Evolutionary conservation across 2,888 invertebrate genomes (phyloP), one percentile per base, ranked within the genome.

Genomic region (Chaitophorus viminalis): DNA sequence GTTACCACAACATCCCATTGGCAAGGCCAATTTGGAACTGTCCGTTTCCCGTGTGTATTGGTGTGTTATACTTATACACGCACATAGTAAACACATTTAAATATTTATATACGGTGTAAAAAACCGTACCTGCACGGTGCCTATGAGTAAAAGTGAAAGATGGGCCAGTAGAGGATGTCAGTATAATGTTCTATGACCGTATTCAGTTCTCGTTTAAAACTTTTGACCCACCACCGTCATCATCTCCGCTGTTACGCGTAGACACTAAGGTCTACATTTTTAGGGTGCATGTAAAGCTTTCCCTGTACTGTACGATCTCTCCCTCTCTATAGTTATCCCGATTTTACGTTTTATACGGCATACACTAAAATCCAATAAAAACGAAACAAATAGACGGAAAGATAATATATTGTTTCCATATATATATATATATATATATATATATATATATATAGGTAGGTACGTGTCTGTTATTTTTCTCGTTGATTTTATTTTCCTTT

Each of bases 291-390:
- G 8, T 52, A 72, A 46, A 31, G 46, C 8, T 60, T 25, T 4
- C 3, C 46, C 29, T 29, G 39, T 29, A 60, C 46, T 29, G 31
- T 29, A 29, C 4, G 60, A 6, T 25, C 4, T 60, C 29, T 31
- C 5, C 14, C 29, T 2, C n/a, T 25, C 2, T 14, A 31, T 25
- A 29, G 70, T 29, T 3, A n/a, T 65, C 18, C 60, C 78, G 36
- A 65, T 74, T 31, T n/a, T 39, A 36, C 65, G 65, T 74, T 60
- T 39, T 54, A 29, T 83, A 75, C 29, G n/a, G 75, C 36, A 74
- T 60, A 46, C 21, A 0, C 60, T 17, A 18, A 76, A 84, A 84
- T 84, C 83, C 83, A 84, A 84, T 84, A 83, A 83, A 83, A 36
- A 36, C 83, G 75, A 60, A 75, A 83, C 83, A 75, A 83, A 83